Evolutionary conservation across 2,113 vertebrate species (phyloP).

Genomic region (Pangasianodon gigas): DNA sequence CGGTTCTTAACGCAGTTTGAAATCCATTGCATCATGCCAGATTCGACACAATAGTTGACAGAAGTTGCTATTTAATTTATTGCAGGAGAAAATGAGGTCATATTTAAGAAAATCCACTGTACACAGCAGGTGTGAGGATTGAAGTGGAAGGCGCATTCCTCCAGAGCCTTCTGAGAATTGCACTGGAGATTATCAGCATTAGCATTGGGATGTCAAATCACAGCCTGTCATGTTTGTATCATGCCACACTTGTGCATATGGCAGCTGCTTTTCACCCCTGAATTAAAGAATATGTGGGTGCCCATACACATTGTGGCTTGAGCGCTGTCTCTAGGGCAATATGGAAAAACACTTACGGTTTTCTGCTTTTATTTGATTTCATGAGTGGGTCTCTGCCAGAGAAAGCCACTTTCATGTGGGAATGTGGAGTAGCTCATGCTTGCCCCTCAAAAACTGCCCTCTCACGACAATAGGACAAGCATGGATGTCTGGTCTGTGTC

Average conservation of each 20-base stretch:
- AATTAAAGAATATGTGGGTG: slow-evolving; percentile 38
- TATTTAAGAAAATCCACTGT: slow-evolving; percentile 34
- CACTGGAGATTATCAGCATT: slow-evolving; percentile 69
- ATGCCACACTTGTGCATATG: slow-evolving; percentile 45
- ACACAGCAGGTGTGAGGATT: slow-evolving; percentile 68
- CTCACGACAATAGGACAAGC: slow-evolving; percentile 51
- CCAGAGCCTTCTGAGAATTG: slow-evolving; percentile 41
- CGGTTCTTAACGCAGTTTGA: not conserved
- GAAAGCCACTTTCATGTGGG: slow-evolving; percentile 66
- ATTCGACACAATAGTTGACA: not conserved
- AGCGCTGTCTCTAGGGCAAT: slow-evolving; percentile 57
- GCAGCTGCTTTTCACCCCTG: slow-evolving; percentile 48
- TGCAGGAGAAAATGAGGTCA: slow-evolving; percentile 52
- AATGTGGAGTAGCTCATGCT: slow-evolving; percentile 55
- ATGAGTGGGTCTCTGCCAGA: slow-evolving; percentile 63
- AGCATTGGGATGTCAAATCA: slow-evolving; percentile 57
- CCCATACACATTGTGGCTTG: slow-evolving; percentile 19
- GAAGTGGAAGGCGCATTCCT: slow-evolving; percentile 51
- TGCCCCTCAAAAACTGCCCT: slow-evolving; percentile 61
- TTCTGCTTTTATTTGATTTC: slow-evolving; percentile 63
- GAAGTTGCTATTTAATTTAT: slow-evolving; percentile 2
- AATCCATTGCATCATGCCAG: not conserved
- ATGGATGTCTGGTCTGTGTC: slow-evolving; percentile 60
- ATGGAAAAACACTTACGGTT: slow-evolving; percentile 67
- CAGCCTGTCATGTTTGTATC: slow-evolving; percentile 63